These are phyloP conservation scores for Drosophila punjabiensis DNA, from an alignment of 1,140 invertebrate genomes.

Conservation along the genomic window DNA sequence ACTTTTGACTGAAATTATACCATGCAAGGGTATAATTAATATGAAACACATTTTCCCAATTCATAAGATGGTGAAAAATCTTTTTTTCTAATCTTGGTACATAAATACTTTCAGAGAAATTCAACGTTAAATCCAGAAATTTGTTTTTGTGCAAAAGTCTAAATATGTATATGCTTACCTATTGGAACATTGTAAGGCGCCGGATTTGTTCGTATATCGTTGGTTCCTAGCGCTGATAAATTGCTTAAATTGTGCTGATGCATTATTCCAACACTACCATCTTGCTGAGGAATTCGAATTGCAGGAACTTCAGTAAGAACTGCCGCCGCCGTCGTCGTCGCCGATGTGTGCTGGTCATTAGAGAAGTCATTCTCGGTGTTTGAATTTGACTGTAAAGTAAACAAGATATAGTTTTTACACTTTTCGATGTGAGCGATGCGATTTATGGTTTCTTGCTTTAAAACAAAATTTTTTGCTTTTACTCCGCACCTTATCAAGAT, in stretches of 20 bases:
- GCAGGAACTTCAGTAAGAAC: conserved; percentile 37
- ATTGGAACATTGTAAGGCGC: conserved; percentile 30
- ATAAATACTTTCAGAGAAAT: too few relatives aligned
- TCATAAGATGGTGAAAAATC: too few relatives aligned
- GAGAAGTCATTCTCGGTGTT: conserved; percentile 60
- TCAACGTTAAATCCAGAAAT: too few relatives aligned
- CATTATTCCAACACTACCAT: conserved; percentile 18
- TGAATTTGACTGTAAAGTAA: conserved; percentile 43
- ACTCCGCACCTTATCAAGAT: conserved; percentile 62
- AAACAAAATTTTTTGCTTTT: neutral
- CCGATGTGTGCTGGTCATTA: conserved; percentile 31
- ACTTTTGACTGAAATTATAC: neutral
- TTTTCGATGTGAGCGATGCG: neutral
- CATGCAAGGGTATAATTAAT: too few relatives aligned
- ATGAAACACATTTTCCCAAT: too few relatives aligned
- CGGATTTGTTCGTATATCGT: conserved; percentile 37
- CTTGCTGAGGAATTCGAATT: conserved; percentile 42
- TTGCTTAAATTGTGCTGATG: conserved; percentile 23
- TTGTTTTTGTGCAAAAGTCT: too few relatives aligned
- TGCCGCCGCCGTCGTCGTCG: conserved; percentile 12
- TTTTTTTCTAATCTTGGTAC: too few relatives aligned
- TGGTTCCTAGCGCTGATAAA: conserved; percentile 21
- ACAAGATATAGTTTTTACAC: neutral
- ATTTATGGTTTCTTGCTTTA: too few relatives aligned
- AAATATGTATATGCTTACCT: neutral